Conservation (phyloP, 1,140 invertebrate species). For the Drosophila insularis region DNA sequence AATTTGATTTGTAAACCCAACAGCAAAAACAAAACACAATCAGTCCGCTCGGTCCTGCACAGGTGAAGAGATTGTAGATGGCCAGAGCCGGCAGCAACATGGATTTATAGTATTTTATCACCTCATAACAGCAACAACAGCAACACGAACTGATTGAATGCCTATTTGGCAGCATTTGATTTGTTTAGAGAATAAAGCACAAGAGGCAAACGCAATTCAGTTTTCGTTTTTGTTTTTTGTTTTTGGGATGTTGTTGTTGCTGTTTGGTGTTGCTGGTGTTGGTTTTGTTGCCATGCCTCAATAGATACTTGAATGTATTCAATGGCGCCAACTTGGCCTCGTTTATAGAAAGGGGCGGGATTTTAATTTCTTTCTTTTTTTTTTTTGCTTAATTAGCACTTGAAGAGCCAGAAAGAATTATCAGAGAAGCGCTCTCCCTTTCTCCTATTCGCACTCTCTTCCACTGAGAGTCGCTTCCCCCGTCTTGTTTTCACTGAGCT, state of each 20-base stretch:
- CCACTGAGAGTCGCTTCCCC: slow-evolving; percentile 5
- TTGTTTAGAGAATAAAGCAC: slow-evolving; percentile 78
- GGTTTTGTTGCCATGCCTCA: slow-evolving; percentile 27
- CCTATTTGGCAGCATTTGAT: slow-evolving; percentile 73
- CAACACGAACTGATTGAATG: slow-evolving; percentile 72
- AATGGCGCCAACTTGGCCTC: slow-evolving; percentile 78
- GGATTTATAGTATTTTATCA: slow-evolving; percentile 13
- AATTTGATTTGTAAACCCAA: slow-evolving; percentile 63
- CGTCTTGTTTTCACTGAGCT: not conserved
- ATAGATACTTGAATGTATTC: slow-evolving; percentile 22
- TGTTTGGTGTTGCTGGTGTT: slow-evolving; percentile 26
- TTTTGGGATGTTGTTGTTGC: not conserved
- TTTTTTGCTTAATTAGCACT: slow-evolving; percentile 74
- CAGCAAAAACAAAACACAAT: slow-evolving; percentile 15
- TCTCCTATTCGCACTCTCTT: slow-evolving; percentile 24
- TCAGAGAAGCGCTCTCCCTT: slow-evolving; percentile 14
- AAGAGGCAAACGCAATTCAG: slow-evolving; percentile 24
- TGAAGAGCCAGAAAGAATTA: slow-evolving; percentile 43
- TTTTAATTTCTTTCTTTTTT: slow-evolving; percentile 7
- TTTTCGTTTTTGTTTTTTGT: slow-evolving; percentile 6
- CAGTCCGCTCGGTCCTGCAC: not conserved
- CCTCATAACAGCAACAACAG: slow-evolving; percentile 27
- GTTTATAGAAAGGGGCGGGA: slow-evolving; percentile 59
- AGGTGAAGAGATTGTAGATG: slow-evolving; percentile 18
- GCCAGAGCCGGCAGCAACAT: slow-evolving; percentile 15